Evolutionary conservation across 2,797 vertebrate genomes (phyloP).

Genomic region (Pristis pectinata): DNA sequence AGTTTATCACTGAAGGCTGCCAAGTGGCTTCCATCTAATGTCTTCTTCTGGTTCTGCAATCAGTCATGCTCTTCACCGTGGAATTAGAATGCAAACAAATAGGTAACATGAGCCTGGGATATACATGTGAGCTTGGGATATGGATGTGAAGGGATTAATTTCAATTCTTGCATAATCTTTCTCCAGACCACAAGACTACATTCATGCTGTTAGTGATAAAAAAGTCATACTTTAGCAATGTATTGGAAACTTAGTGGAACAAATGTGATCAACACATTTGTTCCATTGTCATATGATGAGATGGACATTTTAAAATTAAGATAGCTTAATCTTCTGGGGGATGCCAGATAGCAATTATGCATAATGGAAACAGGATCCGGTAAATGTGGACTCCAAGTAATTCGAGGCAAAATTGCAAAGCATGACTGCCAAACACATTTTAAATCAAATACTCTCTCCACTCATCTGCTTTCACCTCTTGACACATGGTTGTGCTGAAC

Average conservation of each 20-base stretch:
- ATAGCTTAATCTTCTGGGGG: background rate
- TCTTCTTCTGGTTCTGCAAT: background rate
- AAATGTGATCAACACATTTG: background rate
- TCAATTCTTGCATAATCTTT: conserved; percentile 19
- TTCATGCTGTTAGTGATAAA: conserved; percentile 19
- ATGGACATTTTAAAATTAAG: background rate
- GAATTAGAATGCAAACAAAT: conserved; percentile 13
- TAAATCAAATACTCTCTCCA: background rate
- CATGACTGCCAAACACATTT: background rate
- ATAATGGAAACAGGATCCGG: background rate
- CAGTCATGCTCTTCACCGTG: background rate
- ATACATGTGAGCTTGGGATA: background rate
- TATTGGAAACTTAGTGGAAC: background rate
- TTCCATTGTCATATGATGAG: background rate
- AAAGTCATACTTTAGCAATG: background rate
- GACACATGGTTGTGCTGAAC: background rate
- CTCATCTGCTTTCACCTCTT: background rate
- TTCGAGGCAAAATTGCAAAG: background rate
- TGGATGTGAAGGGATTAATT: conserved; percentile 4
- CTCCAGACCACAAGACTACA: background rate
- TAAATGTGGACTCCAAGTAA: background rate
- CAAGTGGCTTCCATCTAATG: background rate
- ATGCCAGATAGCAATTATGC: background rate
- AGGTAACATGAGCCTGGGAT: conserved; percentile 2
- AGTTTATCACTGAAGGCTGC: background rate